These are phyloP conservation scores for Drosophila sulfurigaster DNA, from an alignment of 1,140 invertebrate genomes.

Conservation along the genomic window DNA sequence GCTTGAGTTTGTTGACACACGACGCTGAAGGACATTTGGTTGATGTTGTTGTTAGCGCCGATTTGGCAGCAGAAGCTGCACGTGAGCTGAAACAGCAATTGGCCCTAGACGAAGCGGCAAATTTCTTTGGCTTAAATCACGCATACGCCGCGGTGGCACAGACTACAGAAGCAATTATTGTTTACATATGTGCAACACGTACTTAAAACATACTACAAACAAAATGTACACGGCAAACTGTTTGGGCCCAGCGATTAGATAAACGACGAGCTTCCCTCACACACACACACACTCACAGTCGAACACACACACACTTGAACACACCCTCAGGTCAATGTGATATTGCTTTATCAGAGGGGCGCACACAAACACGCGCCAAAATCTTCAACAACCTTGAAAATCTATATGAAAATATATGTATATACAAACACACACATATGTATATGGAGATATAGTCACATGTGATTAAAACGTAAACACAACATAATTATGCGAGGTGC, in stretches of 20 bases:
- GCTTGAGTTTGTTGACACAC: slow-evolving; percentile 42
- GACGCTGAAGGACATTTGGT: slow-evolving; percentile 33
- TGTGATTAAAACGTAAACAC: slow-evolving; percentile 63
- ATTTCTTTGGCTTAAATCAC: slow-evolving; percentile 43
- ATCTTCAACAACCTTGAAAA: slow-evolving; percentile 63
- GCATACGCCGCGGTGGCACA: slow-evolving; percentile 36
- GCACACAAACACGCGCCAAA: slow-evolving; percentile 63
- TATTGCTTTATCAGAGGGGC: slow-evolving; percentile 46
- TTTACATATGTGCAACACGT: slow-evolving; percentile 59
- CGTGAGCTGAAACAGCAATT: slow-evolving; percentile 32
- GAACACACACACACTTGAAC: background rate
- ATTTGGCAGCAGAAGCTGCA: slow-evolving; percentile 6
- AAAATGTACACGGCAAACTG: slow-evolving; percentile 14
- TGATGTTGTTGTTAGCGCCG: slow-evolving; percentile 29
- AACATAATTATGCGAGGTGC: slow-evolving; percentile 34
- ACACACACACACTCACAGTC: background rate
- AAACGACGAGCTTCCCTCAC: slow-evolving; percentile 44
- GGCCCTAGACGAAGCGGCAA: slow-evolving; percentile 23
- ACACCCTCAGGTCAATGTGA: slow-evolving; percentile 4
- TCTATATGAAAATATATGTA: slow-evolving; percentile 29
- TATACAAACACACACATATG: slow-evolving; percentile 3
- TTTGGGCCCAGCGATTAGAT: slow-evolving; percentile 46
- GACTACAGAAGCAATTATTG: slow-evolving; percentile 31
- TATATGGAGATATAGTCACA: slow-evolving; percentile 6
- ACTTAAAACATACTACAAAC: slow-evolving; percentile 35